These are phyloP conservation scores for Ylistrum balloti DNA, from an alignment of 1,140 invertebrate species.

Conservation along the genomic window DNA sequence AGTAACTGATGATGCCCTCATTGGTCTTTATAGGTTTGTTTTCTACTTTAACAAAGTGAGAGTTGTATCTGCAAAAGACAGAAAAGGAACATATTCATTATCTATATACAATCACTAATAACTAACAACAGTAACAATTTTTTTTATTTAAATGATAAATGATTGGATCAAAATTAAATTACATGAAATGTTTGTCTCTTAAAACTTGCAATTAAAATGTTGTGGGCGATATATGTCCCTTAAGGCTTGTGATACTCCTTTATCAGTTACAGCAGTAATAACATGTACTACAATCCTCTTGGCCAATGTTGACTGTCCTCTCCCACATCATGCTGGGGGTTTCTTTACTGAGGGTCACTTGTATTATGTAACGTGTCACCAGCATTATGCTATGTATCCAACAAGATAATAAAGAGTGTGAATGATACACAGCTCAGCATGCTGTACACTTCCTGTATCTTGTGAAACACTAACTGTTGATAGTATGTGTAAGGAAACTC, in stretches of 20 bases:
- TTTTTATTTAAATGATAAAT: no score
- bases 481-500: not conserved
- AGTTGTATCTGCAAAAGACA: conserved; percentile 64
- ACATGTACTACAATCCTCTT: no score
- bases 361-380: not conserved
- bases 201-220: no score
- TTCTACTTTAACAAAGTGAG: conserved; percentile 56
- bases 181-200: no score
- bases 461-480: not conserved
- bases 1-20: conserved; percentile 62
- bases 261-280: no score
- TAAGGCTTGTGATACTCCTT: no score
- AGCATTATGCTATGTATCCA: not conserved
- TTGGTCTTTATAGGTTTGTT: conserved; percentile 58
- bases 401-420: not conserved
- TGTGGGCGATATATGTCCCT: no score
- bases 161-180: no score
- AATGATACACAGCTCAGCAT: not conserved
- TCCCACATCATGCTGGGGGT: not conserved
- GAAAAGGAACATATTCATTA: conserved; percentile 41
- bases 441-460: conserved; percentile 2
- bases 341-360: no score
- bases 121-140: no score
- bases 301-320: no score
- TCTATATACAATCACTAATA: no score